phyloP scores from a whole-genome alignment of 2,888 invertebrate species.

The Caenorhabditis macrosperma region DNA sequence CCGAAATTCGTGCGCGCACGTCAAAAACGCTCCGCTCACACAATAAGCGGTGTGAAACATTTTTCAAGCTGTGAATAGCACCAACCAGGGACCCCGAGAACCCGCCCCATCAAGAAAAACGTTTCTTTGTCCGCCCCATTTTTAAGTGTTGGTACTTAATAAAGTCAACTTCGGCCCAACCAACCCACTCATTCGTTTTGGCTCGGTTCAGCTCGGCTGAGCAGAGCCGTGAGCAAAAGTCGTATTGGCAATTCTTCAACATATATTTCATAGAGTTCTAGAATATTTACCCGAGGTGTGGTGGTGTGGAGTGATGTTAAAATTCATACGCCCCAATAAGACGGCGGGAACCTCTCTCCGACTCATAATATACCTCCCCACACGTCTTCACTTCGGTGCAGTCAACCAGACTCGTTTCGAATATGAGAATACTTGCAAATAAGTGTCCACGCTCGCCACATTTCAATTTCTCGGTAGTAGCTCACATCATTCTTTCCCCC shows the following conservation, averaged over 20 bases:
- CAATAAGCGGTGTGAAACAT: neutral
- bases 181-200: neutral
- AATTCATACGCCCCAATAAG: conserved; percentile 7
- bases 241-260: neutral
- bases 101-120: neutral
- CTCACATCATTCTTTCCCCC: neutral
- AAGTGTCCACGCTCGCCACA: neutral
- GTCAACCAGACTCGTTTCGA: conserved; percentile 38
- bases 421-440: conserved; percentile 41
- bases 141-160: neutral
- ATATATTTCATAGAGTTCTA: conserved; percentile 3
- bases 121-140: neutral
- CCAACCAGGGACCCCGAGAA: neutral
- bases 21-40: neutral
- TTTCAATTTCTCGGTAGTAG: neutral
- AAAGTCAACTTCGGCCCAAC: neutral
- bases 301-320: no score
- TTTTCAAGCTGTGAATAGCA: conserved; percentile 4
- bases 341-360: neutral
- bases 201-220: no score
- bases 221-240: neutral
- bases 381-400: conserved; percentile 35
- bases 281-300: conserved; percentile 10
- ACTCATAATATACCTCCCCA: conserved; percentile 1
- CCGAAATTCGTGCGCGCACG: neutral